These are phyloP conservation scores for Enteromius paludinosus DNA, from an alignment of 2,797 vertebrate species.

Conservation along the genomic window DNA sequence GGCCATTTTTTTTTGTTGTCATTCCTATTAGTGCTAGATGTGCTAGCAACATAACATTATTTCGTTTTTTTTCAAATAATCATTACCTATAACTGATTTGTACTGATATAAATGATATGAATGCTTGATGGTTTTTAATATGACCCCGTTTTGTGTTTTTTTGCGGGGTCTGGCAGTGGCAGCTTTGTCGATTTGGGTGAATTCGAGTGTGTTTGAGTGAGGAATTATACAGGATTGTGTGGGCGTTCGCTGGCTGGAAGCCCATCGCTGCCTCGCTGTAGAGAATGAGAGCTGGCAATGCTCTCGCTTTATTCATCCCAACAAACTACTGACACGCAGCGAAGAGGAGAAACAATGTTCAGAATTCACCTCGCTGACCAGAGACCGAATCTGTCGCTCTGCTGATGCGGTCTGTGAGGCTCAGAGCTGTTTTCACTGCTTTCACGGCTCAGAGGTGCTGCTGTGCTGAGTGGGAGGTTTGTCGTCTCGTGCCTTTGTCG, in stretches of 20 bases:
- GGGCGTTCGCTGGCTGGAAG: constrained; percentile 74
- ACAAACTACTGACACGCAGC: constrained; percentile 9
- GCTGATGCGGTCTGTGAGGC: background rate
- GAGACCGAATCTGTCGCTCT: background rate
- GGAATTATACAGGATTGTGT: constrained; percentile 65
- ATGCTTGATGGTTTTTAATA: background rate
- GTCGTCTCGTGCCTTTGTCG: constrained; percentile 78
- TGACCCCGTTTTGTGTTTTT: background rate
- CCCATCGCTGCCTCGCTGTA: constrained; percentile 22
- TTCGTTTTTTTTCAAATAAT: background rate
- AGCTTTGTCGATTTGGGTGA: constrained; percentile 16
- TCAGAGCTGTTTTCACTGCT: background rate
- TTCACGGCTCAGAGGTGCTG: constrained; percentile 55
- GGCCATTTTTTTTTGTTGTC: background rate
- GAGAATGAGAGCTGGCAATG: constrained; percentile 18
- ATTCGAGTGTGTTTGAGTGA: constrained; percentile 41
- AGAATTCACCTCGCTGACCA: background rate
- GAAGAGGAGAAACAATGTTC: background rate
- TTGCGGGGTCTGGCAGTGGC: background rate
- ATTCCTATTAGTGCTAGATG: background rate
- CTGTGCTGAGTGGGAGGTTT: constrained; percentile 61
- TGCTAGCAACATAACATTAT: background rate
- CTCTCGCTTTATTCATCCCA: constrained; percentile 13
- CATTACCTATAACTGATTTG: background rate
- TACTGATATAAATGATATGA: background rate